Conservation (phyloP, 2,888 invertebrate genomes). For the Diogma glabrata region DNA sequence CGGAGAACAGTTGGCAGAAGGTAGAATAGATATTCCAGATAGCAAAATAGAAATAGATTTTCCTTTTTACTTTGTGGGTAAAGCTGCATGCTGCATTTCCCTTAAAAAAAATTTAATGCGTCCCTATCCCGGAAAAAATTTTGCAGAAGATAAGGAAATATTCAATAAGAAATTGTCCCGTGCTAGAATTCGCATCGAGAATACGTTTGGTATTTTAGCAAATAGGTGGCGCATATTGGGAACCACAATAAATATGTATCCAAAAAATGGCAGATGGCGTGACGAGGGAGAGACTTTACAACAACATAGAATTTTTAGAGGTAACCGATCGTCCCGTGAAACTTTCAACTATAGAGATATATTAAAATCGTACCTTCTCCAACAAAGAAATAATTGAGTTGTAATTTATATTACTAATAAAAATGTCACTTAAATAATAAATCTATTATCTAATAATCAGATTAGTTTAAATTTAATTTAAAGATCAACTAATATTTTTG, state of each 20-base stretch:
- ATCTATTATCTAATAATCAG: no score
- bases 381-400: background rate
- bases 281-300: no score
- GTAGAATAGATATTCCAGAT: background rate
- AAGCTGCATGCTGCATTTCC: constrained; percentile 14
- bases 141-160: constrained; percentile 4
- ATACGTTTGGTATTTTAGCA: constrained; percentile 11
- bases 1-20: background rate
- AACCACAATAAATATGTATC: background rate
- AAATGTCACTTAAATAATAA: no score
- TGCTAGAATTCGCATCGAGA: constrained; percentile 12
- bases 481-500: no score
- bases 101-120: constrained; percentile 11
- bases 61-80: constrained; percentile 13
- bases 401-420: no score
- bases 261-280: no score
- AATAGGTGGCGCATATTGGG: background rate
- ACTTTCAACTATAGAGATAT: background rate
- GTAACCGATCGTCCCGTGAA: no score
- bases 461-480: no score
- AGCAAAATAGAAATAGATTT: constrained; percentile 2
- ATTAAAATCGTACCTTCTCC: background rate
- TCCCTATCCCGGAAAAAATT: constrained; percentile 12
- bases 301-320: no score
- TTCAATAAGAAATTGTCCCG: constrained; percentile 13